A percentile compares a stretch with the other conserved stretches of the same genome.
phyloP scores from a whole-genome alignment of 2,888 invertebrate species.

The Drosophila hawaiiensis region DNA sequence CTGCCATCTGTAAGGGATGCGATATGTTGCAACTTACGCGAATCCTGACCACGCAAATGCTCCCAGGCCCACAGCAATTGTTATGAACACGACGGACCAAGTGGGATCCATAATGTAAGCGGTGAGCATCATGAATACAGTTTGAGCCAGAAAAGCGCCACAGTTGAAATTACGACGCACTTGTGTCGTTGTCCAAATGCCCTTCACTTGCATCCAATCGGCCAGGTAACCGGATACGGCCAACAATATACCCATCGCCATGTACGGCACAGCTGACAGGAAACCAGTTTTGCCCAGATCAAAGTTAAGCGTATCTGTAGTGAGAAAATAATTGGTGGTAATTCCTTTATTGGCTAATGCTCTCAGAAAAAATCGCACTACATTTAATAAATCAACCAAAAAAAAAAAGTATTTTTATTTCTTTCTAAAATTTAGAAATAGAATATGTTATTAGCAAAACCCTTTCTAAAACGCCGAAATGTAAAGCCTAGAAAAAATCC shows the following conservation, averaged over 20 bases:
- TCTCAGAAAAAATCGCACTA: background rate
- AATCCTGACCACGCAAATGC: conserved; percentile 97
- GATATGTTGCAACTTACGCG: conserved; percentile 87
- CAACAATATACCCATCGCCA: conserved; percentile 93
- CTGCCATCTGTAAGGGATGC: background rate
- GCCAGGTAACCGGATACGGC: conserved; percentile 93
- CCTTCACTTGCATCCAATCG: conserved; percentile 90
- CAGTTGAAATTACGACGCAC: conserved; percentile 91
- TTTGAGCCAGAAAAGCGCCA: conserved; percentile 91
- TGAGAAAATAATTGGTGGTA: background rate
- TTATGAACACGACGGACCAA: conserved; percentile 92
- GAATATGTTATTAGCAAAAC: background rate
- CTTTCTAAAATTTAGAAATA: background rate
- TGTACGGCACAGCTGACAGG: conserved; percentile 94
- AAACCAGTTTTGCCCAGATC: conserved; percentile 92
- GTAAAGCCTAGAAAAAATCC: background rate
- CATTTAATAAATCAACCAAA: background rate
- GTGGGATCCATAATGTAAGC: conserved; percentile 90
- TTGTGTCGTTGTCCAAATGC: conserved; percentile 90
- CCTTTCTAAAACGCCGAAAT: background rate
- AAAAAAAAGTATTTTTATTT: background rate
- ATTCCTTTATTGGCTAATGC: background rate
- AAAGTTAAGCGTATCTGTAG: conserved; percentile 90
- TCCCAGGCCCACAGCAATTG: conserved; percentile 95
- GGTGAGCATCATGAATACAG: conserved; percentile 93